Evolutionary conservation across 64 coral and sea anemone species (phyloP).

Genomic region (Anthopleura sola): DNA sequence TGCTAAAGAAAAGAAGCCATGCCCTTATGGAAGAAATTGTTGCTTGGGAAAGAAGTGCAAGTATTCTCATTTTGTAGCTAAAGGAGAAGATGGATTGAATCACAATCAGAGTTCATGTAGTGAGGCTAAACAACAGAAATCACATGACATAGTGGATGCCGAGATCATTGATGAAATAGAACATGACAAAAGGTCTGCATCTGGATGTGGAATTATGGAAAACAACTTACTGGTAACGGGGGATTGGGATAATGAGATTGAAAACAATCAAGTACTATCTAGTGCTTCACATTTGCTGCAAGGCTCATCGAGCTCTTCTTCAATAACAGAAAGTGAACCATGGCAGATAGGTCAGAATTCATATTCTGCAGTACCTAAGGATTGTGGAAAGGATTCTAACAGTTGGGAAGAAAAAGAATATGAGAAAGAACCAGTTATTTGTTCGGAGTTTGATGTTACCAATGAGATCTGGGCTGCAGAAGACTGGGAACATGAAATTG

Average conservation of each 20-base stretch:
- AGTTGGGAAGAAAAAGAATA: neutral
- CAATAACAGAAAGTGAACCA: neutral
- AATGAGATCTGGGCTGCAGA: neutral
- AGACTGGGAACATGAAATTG: neutral
- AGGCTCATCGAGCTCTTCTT: neutral
- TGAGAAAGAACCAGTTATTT: neutral
- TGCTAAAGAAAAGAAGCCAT: neutral
- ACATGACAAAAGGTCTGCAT: neutral
- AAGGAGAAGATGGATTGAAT: neutral
- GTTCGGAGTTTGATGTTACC: neutral
- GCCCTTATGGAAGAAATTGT: slow-evolving; percentile 55
- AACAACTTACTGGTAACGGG: neutral
- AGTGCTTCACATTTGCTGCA: neutral
- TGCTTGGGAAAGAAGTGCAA: slow-evolving; percentile 53
- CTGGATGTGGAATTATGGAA: neutral
- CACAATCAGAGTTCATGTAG: neutral
- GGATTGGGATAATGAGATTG: slow-evolving; percentile 7
- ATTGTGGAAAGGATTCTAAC: neutral
- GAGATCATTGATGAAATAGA: neutral
- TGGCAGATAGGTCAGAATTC: neutral
- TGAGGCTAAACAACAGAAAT: neutral
- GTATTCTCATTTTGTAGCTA: slow-evolving; percentile 29
- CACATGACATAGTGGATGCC: neutral
- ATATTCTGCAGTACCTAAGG: neutral
- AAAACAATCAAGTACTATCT: neutral